These are phyloP conservation scores for Cremastinae sp. DNA, from an alignment of 2,888 invertebrate species.

Conservation along the genomic window DNA sequence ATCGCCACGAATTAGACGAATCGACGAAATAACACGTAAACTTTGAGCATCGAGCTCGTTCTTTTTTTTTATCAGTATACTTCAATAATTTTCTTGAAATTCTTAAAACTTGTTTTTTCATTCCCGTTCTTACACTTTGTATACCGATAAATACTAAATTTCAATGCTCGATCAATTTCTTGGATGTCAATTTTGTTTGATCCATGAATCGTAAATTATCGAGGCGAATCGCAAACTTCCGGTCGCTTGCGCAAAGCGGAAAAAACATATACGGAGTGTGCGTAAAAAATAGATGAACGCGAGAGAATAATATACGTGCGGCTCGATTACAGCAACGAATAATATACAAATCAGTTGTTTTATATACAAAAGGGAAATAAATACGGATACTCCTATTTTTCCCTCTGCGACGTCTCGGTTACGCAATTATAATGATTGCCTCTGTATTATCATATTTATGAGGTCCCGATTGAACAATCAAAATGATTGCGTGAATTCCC, in stretches of 20 bases:
- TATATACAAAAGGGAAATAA: not conserved
- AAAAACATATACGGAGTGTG: too few relatives aligned
- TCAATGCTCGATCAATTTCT: not conserved
- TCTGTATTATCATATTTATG: conserved; percentile 45
- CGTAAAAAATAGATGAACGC: not conserved
- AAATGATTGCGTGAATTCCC: conserved; percentile 33
- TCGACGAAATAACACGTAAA: too few relatives aligned
- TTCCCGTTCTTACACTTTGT: too few relatives aligned
- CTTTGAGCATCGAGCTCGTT: too few relatives aligned
- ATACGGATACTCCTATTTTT: not conserved
- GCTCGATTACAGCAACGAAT: not conserved
- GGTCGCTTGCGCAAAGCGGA: not conserved
- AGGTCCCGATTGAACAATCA: conserved; percentile 35
- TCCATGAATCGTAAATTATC: not conserved
- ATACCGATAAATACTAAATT: not conserved
- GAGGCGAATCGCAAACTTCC: conserved; percentile 1
- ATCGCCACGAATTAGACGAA: too few relatives aligned
- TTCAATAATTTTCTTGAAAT: too few relatives aligned
- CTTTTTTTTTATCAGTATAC: too few relatives aligned
- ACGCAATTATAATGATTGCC: conserved; percentile 35
- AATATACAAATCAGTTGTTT: not conserved
- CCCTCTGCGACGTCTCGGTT: conserved; percentile 11
- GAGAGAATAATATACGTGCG: not conserved
- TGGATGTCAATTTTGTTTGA: not conserved
- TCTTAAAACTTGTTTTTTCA: not conserved